phyloP scores from a whole-genome alignment of 1,140 invertebrate genomes.

The Pissodes strobi region DNA sequence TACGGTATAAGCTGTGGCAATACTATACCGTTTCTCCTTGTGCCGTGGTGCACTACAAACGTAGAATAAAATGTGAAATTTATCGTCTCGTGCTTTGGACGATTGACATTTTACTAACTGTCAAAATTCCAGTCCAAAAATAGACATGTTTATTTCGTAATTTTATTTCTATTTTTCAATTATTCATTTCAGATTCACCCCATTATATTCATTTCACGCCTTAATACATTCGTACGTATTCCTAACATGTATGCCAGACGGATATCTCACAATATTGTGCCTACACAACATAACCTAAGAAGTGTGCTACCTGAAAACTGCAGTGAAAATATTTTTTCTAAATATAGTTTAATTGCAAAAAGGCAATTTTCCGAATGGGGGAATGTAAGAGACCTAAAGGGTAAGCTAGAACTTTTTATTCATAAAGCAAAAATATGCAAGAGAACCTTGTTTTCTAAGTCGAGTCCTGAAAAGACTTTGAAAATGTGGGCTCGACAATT shows the following conservation, averaged over 20 bases:
- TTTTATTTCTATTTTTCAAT: not conserved
- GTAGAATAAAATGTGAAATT: too few species aligned
- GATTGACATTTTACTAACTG: too few species aligned
- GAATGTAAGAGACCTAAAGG: conserved; percentile 26
- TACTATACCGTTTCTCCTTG: too few species aligned
- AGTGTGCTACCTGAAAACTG: conserved; percentile 22
- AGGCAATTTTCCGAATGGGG: conserved; percentile 23
- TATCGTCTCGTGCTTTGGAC: too few species aligned
- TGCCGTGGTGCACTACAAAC: too few species aligned
- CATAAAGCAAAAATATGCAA: conserved; percentile 31
- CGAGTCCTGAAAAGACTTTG: conserved; percentile 40
- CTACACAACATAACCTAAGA: conserved; percentile 41
- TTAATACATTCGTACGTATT: too few species aligned
- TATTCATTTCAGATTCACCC: conserved; percentile 16
- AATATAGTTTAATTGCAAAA: conserved; percentile 23
- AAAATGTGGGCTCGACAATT: conserved; percentile 64
- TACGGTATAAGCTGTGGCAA: too few species aligned
- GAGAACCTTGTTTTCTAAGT: conserved; percentile 15
- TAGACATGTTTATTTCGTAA: conserved; percentile 23
- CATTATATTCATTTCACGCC: conserved; percentile 4
- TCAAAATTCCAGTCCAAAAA: conserved; percentile 35
- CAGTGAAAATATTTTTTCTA: conserved; percentile 11
- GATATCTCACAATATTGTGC: conserved; percentile 33
- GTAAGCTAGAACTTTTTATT: conserved; percentile 24
- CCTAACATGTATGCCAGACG: conserved; percentile 34